Conservation (phyloP, 2,888 invertebrate species). For the Zygogramma bicolorata region DNA sequence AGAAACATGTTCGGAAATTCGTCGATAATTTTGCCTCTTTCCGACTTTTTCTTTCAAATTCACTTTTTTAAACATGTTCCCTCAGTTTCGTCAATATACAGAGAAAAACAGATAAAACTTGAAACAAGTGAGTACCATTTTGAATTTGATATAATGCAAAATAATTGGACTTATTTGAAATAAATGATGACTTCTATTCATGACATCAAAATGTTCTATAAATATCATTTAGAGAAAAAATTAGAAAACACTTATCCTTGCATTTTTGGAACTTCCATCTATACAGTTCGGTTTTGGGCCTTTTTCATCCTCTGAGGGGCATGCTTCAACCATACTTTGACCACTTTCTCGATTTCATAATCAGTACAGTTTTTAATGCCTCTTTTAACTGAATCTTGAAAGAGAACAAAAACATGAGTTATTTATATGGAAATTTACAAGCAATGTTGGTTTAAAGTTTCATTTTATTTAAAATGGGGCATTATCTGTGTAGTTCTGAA, state of each 20-base stretch:
- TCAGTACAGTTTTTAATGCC: conserved; percentile 2
- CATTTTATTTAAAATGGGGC: too few species aligned
- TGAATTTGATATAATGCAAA: background rate
- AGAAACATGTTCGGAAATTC: conserved; percentile 14
- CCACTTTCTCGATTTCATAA: conserved; percentile 20
- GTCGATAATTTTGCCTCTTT: conserved; percentile 14
- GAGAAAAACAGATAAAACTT: background rate
- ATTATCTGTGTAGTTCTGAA: too few species aligned
- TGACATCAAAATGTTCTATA: too few species aligned
- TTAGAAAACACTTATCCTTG: too few species aligned
- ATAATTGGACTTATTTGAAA: background rate
- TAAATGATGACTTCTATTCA: background rate
- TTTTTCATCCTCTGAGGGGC: conserved; percentile 7
- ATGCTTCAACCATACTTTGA: conserved; percentile 23
- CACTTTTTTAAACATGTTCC: background rate
- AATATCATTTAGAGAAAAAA: too few species aligned
- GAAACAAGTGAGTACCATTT: background rate
- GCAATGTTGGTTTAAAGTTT: too few species aligned
- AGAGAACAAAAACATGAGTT: background rate
- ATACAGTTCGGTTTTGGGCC: background rate
- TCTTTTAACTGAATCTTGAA: conserved; percentile 8
- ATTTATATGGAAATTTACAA: background rate
- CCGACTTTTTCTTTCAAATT: conserved; percentile 2
- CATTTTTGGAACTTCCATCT: background rate
- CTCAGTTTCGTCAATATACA: background rate